Conservation (phyloP, 2,113 vertebrate species). For the Amphiprion ocellaris region DNA sequence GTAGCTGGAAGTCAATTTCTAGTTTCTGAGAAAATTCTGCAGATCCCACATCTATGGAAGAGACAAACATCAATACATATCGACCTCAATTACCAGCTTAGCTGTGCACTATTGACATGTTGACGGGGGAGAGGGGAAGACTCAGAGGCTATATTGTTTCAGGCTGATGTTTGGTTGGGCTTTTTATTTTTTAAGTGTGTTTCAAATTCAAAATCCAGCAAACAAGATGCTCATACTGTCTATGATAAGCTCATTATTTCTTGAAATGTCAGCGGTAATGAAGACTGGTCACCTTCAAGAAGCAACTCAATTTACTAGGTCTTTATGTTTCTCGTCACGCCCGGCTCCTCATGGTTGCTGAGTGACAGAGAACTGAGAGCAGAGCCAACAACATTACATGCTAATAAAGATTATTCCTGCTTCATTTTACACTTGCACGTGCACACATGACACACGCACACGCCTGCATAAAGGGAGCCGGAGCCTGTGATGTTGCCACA, state of each 20-base stretch:
- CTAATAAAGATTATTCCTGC: conserved; percentile 34
- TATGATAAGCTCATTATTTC: conserved; percentile 57
- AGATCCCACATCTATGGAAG: conserved; percentile 41
- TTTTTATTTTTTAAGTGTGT: neutral
- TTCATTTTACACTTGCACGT: conserved; percentile 38
- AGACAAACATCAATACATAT: conserved; percentile 28
- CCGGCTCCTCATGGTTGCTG: neutral
- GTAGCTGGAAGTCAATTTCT: conserved; percentile 44
- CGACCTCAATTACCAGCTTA: conserved; percentile 33
- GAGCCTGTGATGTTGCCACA: conserved; percentile 57
- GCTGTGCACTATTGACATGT: conserved; percentile 35
- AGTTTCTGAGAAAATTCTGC: conserved; percentile 37
- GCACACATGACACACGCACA: conserved; percentile 5
- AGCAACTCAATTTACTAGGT: conserved; percentile 51
- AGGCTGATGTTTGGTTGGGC: conserved; percentile 21
- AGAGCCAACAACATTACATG: conserved; percentile 24
- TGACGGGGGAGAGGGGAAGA: neutral
- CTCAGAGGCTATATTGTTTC: conserved; percentile 1
- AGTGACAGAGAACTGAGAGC: conserved; percentile 15
- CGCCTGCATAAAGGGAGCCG: conserved; percentile 30
- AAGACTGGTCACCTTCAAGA: conserved; percentile 66
- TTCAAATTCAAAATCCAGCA: conserved; percentile 18
- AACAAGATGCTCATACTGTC: conserved; percentile 43
- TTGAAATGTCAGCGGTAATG: conserved; percentile 65
- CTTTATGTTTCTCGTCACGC: conserved; percentile 45